These are phyloP conservation scores for Acridotheres tristis DNA, from an alignment of 2,797 vertebrate species.

Conservation along the genomic window DNA sequence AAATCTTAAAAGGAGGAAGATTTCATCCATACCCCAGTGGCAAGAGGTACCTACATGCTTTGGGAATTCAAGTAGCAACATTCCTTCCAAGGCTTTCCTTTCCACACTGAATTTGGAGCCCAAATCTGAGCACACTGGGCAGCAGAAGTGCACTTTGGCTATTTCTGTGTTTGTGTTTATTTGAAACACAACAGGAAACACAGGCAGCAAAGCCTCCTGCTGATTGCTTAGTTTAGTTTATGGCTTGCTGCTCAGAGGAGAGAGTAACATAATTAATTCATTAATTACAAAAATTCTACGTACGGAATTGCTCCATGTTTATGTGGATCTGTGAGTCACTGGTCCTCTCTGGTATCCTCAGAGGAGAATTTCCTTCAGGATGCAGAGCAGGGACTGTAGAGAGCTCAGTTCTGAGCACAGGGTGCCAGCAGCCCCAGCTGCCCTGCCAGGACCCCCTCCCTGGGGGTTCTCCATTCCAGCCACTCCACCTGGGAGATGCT, in stretches of 20 bases:
- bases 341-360: not conserved
- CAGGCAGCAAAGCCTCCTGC: not conserved
- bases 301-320: not conserved
- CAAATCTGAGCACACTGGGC: not conserved
- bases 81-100: not conserved
- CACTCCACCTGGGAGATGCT: not conserved
- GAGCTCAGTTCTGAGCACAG: not conserved
- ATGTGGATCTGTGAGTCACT: not conserved
- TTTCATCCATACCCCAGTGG: not conserved
- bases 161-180: not conserved
- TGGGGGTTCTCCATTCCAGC: not conserved
- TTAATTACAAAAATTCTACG: not conserved
- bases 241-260: not conserved
- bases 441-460: not conserved
- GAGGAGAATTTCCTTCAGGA: not conserved
- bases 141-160: not conserved
- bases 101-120: not conserved
- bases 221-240: not conserved
- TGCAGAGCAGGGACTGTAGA: not conserved
- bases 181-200: not conserved
- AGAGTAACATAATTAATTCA: slow-evolving; percentile 17
- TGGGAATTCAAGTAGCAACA: not conserved
- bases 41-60: not conserved
- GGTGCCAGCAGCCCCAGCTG: not conserved
- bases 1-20: not conserved